A percentile compares a stretch with the other conserved stretches of the same genome.
phyloP scores from a whole-genome alignment of 2,113 vertebrate species.

The Oceanodroma tethys region DNA sequence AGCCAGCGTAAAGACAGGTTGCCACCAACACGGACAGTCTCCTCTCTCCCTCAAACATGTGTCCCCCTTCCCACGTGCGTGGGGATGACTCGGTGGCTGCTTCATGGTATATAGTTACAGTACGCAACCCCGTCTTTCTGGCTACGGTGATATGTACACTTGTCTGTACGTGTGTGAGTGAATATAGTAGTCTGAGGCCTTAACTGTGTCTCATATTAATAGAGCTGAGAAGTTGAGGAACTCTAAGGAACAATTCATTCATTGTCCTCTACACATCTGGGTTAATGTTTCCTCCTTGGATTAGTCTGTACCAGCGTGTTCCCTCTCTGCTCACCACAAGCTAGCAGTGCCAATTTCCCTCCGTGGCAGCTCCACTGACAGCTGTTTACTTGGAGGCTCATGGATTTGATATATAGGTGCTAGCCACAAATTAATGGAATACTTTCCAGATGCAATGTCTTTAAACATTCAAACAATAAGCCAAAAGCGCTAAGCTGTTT shows the following conservation, averaged over 20 bases:
- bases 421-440: slow-evolving; percentile 77
- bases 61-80: rapidly evolving
- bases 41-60: not conserved
- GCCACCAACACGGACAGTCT: not conserved
- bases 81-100: not conserved
- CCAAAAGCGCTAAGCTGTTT: slow-evolving; percentile 58
- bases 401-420: slow-evolving; percentile 71
- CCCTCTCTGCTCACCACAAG: slow-evolving; percentile 71
- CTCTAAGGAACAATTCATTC: slow-evolving; percentile 72
- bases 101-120: not conserved
- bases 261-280: slow-evolving; percentile 75
- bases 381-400: slow-evolving; percentile 77
- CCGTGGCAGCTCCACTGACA: slow-evolving; percentile 50
- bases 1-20: not conserved
- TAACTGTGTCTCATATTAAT: slow-evolving; percentile 37
- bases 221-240: slow-evolving; percentile 50
- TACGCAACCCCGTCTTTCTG: not conserved
- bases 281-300: slow-evolving; percentile 72
- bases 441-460: slow-evolving; percentile 75
- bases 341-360: slow-evolving; percentile 71
- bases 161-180: not conserved
- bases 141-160: not conserved
- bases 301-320: slow-evolving; percentile 70
- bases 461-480: slow-evolving; percentile 72
- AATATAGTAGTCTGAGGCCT: slow-evolving; percentile 26